These are phyloP conservation scores for Rhynchonycteris naso DNA, from an alignment of 2,797 vertebrate species.

Conservation along the genomic window DNA sequence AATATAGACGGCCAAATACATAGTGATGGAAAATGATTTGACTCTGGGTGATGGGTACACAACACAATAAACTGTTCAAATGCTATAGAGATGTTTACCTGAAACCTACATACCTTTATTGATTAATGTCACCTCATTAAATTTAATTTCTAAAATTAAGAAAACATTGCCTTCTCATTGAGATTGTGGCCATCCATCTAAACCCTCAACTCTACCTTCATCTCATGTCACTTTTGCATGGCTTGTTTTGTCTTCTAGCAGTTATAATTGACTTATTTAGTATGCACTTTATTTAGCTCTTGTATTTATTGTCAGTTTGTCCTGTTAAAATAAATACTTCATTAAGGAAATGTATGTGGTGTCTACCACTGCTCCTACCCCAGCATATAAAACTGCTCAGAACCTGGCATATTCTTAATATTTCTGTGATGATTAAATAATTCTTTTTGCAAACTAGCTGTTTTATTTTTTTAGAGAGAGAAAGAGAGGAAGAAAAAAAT, in stretches of 20 bases:
- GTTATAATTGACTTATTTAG: neutral
- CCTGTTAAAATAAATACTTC: neutral
- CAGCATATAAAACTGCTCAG: neutral
- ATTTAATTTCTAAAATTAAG: no score
- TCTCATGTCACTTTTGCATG: neutral
- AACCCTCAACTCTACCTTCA: neutral
- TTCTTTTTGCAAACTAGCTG: neutral
- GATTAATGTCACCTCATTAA: no score
- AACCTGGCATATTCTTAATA: neutral
- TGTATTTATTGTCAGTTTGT: neutral
- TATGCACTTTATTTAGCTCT: neutral
- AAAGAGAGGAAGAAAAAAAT: no score
- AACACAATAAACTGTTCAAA: no score
- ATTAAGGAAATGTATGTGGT: neutral
- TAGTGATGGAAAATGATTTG: no score
- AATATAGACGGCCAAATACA: no score
- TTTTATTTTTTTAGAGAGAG: no score
- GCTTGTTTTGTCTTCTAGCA: neutral
- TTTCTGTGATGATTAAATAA: neutral
- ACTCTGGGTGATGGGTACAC: no score
- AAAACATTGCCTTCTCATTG: neutral
- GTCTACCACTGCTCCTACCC: neutral
- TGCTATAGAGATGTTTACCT: no score
- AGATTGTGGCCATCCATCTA: neutral
- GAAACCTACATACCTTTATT: no score